Conservation (phyloP, 2,113 vertebrate species). For the Rhinopithecus roxellana region DNA sequence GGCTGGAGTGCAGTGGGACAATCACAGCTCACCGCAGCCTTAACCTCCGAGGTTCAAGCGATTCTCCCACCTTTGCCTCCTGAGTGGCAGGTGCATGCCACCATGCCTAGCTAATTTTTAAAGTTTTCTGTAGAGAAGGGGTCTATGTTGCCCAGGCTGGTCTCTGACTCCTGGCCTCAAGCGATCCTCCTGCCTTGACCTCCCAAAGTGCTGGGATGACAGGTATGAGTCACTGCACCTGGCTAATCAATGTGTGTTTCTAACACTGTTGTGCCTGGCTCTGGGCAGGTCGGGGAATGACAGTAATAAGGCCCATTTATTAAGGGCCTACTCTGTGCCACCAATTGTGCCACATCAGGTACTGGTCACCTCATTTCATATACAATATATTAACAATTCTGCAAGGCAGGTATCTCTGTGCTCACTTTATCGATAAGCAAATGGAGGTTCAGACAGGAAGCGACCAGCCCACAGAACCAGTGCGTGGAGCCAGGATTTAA, state of each 20-base stretch:
- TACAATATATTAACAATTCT: not conserved
- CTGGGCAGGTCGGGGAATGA: not conserved
- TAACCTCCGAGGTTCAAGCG: no score
- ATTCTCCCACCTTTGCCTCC: no score
- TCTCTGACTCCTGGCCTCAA: no score
- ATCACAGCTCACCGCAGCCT: no score
- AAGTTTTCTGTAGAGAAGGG: no score
- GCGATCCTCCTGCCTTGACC: no score
- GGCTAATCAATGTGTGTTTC: not conserved
- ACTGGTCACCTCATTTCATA: not conserved
- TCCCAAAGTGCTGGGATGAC: no score
- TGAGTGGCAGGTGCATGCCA: no score
- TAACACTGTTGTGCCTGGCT: not conserved
- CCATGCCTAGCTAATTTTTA: no score
- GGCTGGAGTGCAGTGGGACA: no score
- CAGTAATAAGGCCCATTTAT: not conserved
- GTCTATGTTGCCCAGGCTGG: no score
- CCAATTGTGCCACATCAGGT: not conserved
- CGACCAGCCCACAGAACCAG: not conserved
- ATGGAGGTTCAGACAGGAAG: not conserved
- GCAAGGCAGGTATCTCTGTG: not conserved
- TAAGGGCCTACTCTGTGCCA: not conserved
- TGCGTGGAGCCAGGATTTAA: not conserved
- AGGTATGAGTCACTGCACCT: no score
- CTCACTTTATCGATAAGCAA: not conserved